These are phyloP conservation scores for Gallinago stenura DNA, from an alignment of 2,797 vertebrate species.

Conservation along the genomic window DNA sequence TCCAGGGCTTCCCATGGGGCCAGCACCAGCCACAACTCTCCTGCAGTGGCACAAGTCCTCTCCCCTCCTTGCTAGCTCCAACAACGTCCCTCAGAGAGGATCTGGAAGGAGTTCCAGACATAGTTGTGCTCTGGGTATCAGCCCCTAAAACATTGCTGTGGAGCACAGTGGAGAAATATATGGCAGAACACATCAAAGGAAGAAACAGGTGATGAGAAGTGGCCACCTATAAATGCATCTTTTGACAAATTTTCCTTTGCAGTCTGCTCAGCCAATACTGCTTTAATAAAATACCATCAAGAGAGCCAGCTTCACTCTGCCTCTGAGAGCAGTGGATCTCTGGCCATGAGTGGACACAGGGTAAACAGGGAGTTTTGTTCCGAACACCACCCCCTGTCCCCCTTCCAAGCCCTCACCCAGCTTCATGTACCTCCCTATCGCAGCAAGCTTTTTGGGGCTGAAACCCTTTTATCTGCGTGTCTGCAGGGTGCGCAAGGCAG, in stretches of 20 bases:
- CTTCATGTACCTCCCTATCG: accelerated
- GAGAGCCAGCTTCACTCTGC: background rate
- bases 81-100: background rate
- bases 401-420: background rate
- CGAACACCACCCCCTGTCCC: background rate
- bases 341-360: background rate
- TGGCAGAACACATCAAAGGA: background rate
- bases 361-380: background rate
- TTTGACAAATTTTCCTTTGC: background rate
- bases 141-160: background rate
- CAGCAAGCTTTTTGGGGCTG: background rate
- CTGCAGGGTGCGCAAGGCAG: background rate
- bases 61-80: background rate
- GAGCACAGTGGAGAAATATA: background rate
- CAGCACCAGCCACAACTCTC: background rate
- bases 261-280: background rate
- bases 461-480: background rate
- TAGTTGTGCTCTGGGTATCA: background rate
- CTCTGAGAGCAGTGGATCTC: background rate
- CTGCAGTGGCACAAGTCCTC: background rate
- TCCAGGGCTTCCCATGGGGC: background rate
- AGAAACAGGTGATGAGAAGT: background rate
- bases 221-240: background rate
- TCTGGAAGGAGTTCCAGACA: background rate
- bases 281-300: background rate